Percentiles rank a stretch among this genome's conserved stretches.
phyloP scores from a whole-genome alignment of 2,888 invertebrate species.

The Lepidochitona cinerea region DNA sequence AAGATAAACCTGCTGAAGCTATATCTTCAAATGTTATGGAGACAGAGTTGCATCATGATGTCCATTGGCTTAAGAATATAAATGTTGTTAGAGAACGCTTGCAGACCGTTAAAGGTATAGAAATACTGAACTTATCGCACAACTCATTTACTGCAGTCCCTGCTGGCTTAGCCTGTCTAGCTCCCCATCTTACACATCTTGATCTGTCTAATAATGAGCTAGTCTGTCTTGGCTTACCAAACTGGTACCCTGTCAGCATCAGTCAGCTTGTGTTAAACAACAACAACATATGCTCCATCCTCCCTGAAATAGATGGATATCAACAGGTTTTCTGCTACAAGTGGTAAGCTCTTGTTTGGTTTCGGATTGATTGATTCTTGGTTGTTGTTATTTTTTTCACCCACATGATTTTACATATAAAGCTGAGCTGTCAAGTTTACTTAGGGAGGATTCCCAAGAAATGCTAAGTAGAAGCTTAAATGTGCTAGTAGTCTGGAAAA shows the following conservation, averaged over 20 bases:
- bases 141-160: slow-evolving; percentile 93
- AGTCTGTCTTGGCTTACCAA: slow-evolving; percentile 84
- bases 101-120: slow-evolving; percentile 40
- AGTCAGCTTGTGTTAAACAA: slow-evolving; percentile 90
- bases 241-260: slow-evolving; percentile 88
- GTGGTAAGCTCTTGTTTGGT: not conserved
- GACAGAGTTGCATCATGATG: slow-evolving; percentile 37
- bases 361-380: too few relatives aligned
- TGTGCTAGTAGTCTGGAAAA: too few relatives aligned
- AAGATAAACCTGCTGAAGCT: not conserved
- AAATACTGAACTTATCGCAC: slow-evolving; percentile 85
- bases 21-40: not conserved
- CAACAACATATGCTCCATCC: slow-evolving; percentile 13
- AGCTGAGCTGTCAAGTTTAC: too few relatives aligned
- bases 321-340: not conserved
- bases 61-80: slow-evolving; percentile 33
- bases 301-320: not conserved
- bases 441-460: too few relatives aligned
- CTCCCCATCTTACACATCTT: slow-evolving; percentile 86
- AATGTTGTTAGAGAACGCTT: slow-evolving; percentile 25
- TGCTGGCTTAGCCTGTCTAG: slow-evolving; percentile 89
- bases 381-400: too few relatives aligned
- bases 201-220: slow-evolving; percentile 92
- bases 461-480: too few relatives aligned
- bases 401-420: too few relatives aligned